phyloP scores from a whole-genome alignment of 2,888 invertebrate genomes.

The Agelastica alni region DNA sequence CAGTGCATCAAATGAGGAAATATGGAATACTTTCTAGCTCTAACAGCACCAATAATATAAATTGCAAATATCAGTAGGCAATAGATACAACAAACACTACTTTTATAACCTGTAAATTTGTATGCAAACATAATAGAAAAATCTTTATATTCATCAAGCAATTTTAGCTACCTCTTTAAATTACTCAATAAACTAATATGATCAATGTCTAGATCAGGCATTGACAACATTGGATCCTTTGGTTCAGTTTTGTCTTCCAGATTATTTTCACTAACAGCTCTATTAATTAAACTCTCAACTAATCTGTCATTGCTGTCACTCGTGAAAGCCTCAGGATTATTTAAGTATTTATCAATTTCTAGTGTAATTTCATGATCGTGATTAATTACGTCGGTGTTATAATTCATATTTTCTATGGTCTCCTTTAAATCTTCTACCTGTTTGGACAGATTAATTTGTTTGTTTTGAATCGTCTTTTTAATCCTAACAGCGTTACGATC shows the following conservation, averaged over 20 bases:
- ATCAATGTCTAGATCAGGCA: slow-evolving; percentile 53
- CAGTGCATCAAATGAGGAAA: too few relatives aligned
- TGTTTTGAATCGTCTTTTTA: slow-evolving; percentile 9
- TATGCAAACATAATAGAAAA: too few relatives aligned
- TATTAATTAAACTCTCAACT: slow-evolving; percentile 38
- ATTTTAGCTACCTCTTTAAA: too few relatives aligned
- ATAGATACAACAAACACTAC: too few relatives aligned
- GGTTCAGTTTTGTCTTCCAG: slow-evolving; percentile 10
- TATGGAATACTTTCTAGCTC: too few relatives aligned
- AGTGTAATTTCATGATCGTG: slow-evolving; percentile 29
- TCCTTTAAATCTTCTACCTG: slow-evolving; percentile 37
- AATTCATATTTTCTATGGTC: slow-evolving; percentile 45
- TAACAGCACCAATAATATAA: too few relatives aligned
- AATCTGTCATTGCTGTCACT: slow-evolving; percentile 39
- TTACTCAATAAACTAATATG: slow-evolving; percentile 35
- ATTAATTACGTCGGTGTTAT: slow-evolving; percentile 40
- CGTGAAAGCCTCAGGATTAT: slow-evolving; percentile 38
- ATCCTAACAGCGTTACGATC: slow-evolving; percentile 11
- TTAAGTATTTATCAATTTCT: slow-evolving; percentile 39
- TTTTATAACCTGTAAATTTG: too few relatives aligned
- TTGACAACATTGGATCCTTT: slow-evolving; percentile 49
- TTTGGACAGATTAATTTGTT: slow-evolving; percentile 17
- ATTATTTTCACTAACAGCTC: slow-evolving; percentile 20
- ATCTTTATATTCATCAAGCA: too few relatives aligned
- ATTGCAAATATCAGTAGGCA: too few relatives aligned